A percentile compares a stretch with the other conserved stretches of the same genome.
phyloP scores from a whole-genome alignment of 2,888 invertebrate species.

The Diplazon laetatorius region DNA sequence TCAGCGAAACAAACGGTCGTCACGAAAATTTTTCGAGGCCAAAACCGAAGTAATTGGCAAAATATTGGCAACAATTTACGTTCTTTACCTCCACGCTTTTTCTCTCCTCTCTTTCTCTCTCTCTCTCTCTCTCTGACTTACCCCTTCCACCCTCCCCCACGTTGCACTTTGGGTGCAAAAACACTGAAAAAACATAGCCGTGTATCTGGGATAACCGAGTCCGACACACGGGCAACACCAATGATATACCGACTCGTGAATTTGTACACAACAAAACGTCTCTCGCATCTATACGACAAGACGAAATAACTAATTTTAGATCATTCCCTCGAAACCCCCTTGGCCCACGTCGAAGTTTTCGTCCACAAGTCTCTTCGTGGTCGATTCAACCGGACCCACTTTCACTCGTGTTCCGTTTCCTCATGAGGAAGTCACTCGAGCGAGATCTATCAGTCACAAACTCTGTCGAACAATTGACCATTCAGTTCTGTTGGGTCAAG shows the following conservation, averaged over 20 bases:
- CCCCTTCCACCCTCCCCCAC: not conserved
- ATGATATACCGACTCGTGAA: conserved; percentile 33
- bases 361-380: conserved; percentile 72
- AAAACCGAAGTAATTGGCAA: conserved; percentile 63
- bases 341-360: conserved; percentile 45
- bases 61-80: conserved; percentile 62
- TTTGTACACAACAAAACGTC: conserved; percentile 43
- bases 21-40: conserved; percentile 55
- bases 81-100: not conserved
- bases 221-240: conserved; percentile 1
- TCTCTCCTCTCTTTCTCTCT: too few relatives aligned
- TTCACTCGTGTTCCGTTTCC: conserved; percentile 68
- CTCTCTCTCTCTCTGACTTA: not conserved
- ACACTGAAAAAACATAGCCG: conserved; percentile 19
- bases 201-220: conserved; percentile 42
- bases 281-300: conserved; percentile 35
- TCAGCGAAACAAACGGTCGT: conserved; percentile 58
- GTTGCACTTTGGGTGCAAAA: not conserved
- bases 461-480: too few relatives aligned
- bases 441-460: too few relatives aligned
- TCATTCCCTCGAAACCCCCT: conserved; percentile 69
- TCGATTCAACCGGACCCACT: conserved; percentile 69
- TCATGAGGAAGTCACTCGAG: conserved; percentile 60
- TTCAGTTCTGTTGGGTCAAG: too few relatives aligned
- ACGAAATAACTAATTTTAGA: conserved; percentile 76